Conservation (phyloP, 2,888 invertebrate species). For the Folsomia candida region DNA sequence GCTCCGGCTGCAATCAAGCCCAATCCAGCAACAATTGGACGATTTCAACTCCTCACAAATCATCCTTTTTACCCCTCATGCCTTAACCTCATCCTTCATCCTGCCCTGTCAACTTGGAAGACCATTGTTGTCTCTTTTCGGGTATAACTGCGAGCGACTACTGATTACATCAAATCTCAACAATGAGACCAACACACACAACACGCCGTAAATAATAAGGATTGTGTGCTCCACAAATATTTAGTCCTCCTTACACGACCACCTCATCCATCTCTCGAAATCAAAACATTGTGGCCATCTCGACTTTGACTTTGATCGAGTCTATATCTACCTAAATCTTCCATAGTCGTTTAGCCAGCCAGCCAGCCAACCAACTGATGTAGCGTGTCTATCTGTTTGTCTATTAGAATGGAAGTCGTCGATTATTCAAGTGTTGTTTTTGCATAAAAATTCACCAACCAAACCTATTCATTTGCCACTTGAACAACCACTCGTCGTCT, state of each 20-base stretch:
- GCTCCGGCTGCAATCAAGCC: too few species aligned
- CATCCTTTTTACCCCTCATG: constrained; percentile 46
- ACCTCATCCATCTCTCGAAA: background rate
- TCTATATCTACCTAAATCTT: too few species aligned
- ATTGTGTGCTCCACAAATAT: background rate
- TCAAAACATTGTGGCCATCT: background rate
- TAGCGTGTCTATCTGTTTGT: too few species aligned
- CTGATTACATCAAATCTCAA: constrained; percentile 1
- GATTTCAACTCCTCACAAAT: constrained; percentile 52
- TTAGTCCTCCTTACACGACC: constrained; percentile 7
- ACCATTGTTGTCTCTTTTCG: constrained; percentile 6
- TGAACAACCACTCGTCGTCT: background rate
- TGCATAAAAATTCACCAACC: too few species aligned
- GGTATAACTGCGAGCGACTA: background rate
- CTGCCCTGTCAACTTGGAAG: constrained; percentile 46
- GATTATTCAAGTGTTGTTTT: background rate
- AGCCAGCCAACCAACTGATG: too few species aligned
- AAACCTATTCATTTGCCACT: background rate
- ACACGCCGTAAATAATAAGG: background rate
- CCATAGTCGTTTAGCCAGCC: too few species aligned
- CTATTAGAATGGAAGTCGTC: too few species aligned
- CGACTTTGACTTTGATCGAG: too few species aligned
- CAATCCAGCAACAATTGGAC: constrained; percentile 43
- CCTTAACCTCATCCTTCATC: constrained; percentile 47
- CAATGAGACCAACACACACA: background rate